A percentile compares a stretch with the other conserved stretches of the same genome.
Conservation (phyloP, 92 coral and sea anemone genomes). For the Zoanthus gigantus region DNA sequence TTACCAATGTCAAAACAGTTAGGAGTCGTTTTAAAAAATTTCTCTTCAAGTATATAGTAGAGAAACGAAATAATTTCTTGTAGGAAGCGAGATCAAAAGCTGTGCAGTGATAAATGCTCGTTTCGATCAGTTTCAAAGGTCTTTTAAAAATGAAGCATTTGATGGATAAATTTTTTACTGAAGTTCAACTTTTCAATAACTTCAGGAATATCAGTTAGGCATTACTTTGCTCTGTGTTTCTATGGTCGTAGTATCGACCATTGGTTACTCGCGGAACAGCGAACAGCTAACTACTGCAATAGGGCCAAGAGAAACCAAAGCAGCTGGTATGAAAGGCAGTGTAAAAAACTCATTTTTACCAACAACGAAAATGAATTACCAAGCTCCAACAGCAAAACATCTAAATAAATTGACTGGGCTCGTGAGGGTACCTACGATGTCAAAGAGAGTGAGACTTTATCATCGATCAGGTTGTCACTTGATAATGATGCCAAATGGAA, state of each 20-base stretch:
- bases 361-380: background rate
- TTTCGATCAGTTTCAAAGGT: no score
- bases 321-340: background rate
- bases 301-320: background rate
- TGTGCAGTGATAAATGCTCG: no score
- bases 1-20: no score
- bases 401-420: conserved; percentile 1
- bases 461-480: conserved; percentile 62
- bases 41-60: no score
- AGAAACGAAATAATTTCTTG: no score
- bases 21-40: no score
- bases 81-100: no score
- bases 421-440: conserved; percentile 40
- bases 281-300: background rate
- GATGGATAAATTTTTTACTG: no score
- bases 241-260: background rate
- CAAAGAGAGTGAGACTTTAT: conserved; percentile 49
- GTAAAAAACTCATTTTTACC: background rate
- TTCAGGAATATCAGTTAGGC: conserved; percentile 10
- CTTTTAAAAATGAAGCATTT: no score
- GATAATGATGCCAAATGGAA: conserved; percentile 65
- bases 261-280: background rate
- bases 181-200: no score
- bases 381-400: background rate
- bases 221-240: background rate